Conservation (phyloP, 2,113 vertebrate genomes). For the Triplophysa siluroides region DNA sequence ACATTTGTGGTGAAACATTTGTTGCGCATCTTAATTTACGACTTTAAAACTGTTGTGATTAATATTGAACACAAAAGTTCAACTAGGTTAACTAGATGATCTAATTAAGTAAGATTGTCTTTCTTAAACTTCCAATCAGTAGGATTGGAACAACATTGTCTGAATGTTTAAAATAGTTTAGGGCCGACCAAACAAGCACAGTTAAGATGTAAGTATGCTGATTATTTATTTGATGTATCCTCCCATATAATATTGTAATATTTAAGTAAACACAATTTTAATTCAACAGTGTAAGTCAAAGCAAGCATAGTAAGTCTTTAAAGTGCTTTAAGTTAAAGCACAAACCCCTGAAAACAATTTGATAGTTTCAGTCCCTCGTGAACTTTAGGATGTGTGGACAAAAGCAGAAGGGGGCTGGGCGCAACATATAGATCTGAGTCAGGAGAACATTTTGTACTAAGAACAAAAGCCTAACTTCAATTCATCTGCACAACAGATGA, state of each 20-base stretch:
- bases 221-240: no score
- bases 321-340: no score
- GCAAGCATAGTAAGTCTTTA: no score
- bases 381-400: conserved; percentile 21
- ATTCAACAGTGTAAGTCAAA: no score
- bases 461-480: not conserved
- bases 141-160: not conserved
- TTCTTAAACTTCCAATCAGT: not conserved
- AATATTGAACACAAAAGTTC: not conserved
- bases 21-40: not conserved
- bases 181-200: not conserved
- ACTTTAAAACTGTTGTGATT: not conserved
- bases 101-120: not conserved
- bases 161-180: not conserved
- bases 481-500: not conserved
- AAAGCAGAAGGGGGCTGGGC: conserved; percentile 17
- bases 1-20: not conserved
- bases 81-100: not conserved
- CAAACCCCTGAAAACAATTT: no score
- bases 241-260: no score
- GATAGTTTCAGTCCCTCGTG: not conserved
- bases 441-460: conserved; percentile 15
- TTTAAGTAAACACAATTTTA: no score
- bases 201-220: no score
- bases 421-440: not conserved